phyloP scores from a whole-genome alignment of 2,888 invertebrate species.

The Meteorus cinctellus region DNA sequence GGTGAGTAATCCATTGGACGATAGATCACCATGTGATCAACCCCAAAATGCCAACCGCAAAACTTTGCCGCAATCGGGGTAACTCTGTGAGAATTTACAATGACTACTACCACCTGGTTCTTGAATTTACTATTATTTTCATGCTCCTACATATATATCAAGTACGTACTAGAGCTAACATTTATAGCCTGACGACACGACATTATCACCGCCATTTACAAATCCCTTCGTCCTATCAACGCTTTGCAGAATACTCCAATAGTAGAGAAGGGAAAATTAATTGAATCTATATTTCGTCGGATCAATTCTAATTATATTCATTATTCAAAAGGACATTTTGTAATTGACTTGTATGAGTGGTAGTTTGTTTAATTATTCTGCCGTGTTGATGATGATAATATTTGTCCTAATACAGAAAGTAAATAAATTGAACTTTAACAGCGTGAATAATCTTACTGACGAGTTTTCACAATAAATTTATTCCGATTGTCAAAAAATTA shows the following conservation, averaged over 20 bases:
- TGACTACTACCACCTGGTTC: not conserved
- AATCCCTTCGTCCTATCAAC: constrained; percentile 12
- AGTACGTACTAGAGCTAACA: constrained; percentile 9
- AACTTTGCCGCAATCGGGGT: not conserved
- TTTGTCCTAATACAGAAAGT: not conserved
- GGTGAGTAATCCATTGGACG: constrained; percentile 6
- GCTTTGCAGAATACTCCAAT: constrained; percentile 7
- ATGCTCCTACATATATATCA: not conserved
- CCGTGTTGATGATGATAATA: no score
- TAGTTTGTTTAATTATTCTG: no score
- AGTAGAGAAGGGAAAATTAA: not conserved
- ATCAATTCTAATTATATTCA: not conserved
- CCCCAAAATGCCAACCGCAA: constrained; percentile 7
- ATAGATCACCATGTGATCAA: constrained; percentile 1
- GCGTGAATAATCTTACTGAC: no score
- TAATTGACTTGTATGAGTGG: not conserved
- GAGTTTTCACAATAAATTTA: no score
- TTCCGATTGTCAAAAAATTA: no score
- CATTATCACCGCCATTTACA: constrained; percentile 15
- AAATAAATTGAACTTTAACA: no score
- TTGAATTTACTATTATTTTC: constrained; percentile 19
- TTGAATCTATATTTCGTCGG: not conserved
- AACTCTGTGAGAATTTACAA: constrained; percentile 9
- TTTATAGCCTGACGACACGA: constrained; percentile 14
- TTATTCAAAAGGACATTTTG: not conserved